phyloP scores from a whole-genome alignment of 1,140 invertebrate genomes.

The Sarcophaga peregrina region DNA sequence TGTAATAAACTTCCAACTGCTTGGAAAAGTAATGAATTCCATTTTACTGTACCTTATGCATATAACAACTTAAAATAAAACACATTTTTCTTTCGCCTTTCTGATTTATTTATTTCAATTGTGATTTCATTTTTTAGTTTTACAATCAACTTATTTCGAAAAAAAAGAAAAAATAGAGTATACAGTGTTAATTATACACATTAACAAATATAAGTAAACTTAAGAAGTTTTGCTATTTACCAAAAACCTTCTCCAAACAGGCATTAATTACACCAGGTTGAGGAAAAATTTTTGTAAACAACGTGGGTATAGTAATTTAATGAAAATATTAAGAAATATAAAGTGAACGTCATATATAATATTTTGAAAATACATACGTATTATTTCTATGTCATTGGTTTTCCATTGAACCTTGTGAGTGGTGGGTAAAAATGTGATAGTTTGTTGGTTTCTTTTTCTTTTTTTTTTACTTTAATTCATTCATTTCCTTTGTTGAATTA shows the following conservation, averaged over 20 bases:
- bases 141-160: constrained; percentile 11
- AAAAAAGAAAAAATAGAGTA: not conserved
- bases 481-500: not conserved
- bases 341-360: no score
- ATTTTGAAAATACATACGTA: no score
- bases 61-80: not conserved
- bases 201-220: no score
- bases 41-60: constrained; percentile 7
- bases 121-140: not conserved
- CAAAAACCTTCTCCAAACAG: no score
- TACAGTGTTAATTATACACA: not conserved
- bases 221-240: no score
- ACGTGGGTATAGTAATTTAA: not conserved
- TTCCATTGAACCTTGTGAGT: not conserved
- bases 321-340: not conserved
- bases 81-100: not conserved
- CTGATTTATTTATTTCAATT: not conserved
- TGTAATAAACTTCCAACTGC: no score
- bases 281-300: no score
- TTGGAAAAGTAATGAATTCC: no score
- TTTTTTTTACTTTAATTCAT: not conserved
- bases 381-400: no score
- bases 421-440: not conserved
- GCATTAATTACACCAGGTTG: no score
- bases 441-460: not conserved